Conservation (phyloP, 2,888 invertebrate genomes). For the Malthinus seriepunctatus region DNA sequence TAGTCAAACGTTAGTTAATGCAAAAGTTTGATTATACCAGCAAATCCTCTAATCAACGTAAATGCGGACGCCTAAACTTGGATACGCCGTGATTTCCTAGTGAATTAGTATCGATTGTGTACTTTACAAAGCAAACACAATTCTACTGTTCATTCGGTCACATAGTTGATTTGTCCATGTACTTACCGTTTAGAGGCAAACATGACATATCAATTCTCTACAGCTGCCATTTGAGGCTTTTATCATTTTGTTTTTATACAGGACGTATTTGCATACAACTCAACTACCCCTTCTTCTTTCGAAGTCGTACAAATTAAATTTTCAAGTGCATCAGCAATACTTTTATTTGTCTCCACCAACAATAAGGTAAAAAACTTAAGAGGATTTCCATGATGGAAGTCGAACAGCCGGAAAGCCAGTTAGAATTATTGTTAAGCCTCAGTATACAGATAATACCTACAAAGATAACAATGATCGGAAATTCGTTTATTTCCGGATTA, state of each 20-base stretch:
- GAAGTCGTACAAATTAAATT: slow-evolving; percentile 9
- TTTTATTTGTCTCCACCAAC: slow-evolving; percentile 5
- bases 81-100: slow-evolving; percentile 36
- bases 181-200: slow-evolving; percentile 52
- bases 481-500: slow-evolving; percentile 45
- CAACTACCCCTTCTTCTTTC: slow-evolving; percentile 7
- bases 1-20: slow-evolving; percentile 6
- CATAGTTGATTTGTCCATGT: slow-evolving; percentile 48
- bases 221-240: too few relatives aligned
- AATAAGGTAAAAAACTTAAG: slow-evolving; percentile 8
- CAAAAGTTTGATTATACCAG: slow-evolving; percentile 14
- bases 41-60: slow-evolving; percentile 27
- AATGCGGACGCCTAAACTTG: slow-evolving; percentile 23
- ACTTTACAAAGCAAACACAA: slow-evolving; percentile 38
- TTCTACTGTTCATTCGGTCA: slow-evolving; percentile 31
- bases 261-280: too few relatives aligned
- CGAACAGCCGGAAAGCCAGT: slow-evolving; percentile 28
- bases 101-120: slow-evolving; percentile 50
- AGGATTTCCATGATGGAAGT: slow-evolving; percentile 24
- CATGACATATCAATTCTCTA: slow-evolving; percentile 52
- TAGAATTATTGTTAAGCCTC: slow-evolving; percentile 31
- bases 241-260: too few relatives aligned
- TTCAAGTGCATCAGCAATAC: slow-evolving; percentile 1
- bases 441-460: slow-evolving; percentile 36
- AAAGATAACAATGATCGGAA: slow-evolving; percentile 44